phyloP scores from a whole-genome alignment of 2,797 vertebrate species.

The Gallinago nigripennis region DNA sequence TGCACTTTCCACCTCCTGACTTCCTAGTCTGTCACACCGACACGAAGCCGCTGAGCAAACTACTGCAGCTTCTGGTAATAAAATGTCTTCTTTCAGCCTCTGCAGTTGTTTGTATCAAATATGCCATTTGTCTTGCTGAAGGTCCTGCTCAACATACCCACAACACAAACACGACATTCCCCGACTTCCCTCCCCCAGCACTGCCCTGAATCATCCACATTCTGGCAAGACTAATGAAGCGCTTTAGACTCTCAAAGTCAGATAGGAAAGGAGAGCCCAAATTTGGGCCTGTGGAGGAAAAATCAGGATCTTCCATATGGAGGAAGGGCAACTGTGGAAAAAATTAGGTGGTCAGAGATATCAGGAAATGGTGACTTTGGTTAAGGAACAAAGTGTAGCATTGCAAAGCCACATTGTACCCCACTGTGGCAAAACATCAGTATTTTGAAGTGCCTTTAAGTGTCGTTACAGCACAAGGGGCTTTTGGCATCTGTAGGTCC shows the following conservation, averaged over 20 bases:
- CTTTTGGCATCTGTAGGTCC: background rate
- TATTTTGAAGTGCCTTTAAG: background rate
- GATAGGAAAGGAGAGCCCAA: background rate
- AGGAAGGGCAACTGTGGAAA: background rate
- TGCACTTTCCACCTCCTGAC: slow-evolving; percentile 34
- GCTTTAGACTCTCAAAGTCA: background rate
- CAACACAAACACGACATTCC: slow-evolving; percentile 1
- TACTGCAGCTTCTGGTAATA: background rate
- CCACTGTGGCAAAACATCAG: background rate
- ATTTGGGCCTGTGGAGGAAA: background rate
- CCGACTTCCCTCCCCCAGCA: background rate
- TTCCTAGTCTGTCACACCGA: background rate
- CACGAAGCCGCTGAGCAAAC: background rate
- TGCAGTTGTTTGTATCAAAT: slow-evolving; percentile 3
- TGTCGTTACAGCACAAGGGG: background rate
- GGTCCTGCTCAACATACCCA: slow-evolving; percentile 4
- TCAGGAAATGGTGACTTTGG: background rate
- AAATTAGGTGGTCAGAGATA: background rate
- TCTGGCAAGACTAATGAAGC: background rate
- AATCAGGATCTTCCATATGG: background rate
- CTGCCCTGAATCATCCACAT: background rate
- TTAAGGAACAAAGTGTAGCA: background rate
- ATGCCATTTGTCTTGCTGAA: slow-evolving; percentile 22
- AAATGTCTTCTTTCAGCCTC: background rate
- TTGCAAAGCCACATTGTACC: background rate